phyloP scores from a whole-genome alignment of 2,113 vertebrate species.

The Ptilonorhynchus violaceus region DNA sequence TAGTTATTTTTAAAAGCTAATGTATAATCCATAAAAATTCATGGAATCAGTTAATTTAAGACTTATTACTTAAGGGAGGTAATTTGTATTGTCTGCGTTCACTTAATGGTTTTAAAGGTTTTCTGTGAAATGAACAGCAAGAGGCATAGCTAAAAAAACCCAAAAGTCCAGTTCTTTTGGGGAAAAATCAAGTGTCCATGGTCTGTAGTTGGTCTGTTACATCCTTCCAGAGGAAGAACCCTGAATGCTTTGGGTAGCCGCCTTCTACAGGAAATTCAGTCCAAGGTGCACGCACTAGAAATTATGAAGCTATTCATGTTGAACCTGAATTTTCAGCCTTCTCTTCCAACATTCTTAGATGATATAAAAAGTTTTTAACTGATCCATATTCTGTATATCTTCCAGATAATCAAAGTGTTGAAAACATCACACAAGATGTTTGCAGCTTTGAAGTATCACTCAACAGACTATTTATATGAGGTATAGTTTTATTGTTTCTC shows the following conservation, averaged over 20 bases:
- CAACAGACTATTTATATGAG: constrained; percentile 78
- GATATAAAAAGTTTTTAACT: not conserved
- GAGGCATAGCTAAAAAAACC: not conserved
- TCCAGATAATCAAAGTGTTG: constrained; percentile 18
- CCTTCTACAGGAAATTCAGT: not conserved
- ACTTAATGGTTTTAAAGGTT: not conserved
- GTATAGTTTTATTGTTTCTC: constrained; percentile 53
- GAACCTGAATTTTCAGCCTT: not conserved
- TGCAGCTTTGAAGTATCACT: constrained; percentile 69
- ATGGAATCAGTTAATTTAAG: not conserved
- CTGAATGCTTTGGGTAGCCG: not conserved
- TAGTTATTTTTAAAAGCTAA: not conserved
- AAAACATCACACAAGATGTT: constrained; percentile 63
- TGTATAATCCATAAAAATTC: not conserved
- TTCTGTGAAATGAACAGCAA: not conserved
- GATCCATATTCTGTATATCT: constrained; percentile 7
- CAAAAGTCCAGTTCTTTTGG: not conserved
- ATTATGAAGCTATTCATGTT: not conserved
- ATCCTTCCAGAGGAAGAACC: not conserved
- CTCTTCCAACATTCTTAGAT: not conserved
- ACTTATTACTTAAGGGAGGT: not conserved
- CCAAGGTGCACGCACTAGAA: not conserved
- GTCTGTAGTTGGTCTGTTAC: not conserved
- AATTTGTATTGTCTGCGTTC: not conserved
- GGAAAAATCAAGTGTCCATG: not conserved